Conservation (phyloP, 53 echinoderm and acorn worm genomes). For the Echinometra lucunter region DNA sequence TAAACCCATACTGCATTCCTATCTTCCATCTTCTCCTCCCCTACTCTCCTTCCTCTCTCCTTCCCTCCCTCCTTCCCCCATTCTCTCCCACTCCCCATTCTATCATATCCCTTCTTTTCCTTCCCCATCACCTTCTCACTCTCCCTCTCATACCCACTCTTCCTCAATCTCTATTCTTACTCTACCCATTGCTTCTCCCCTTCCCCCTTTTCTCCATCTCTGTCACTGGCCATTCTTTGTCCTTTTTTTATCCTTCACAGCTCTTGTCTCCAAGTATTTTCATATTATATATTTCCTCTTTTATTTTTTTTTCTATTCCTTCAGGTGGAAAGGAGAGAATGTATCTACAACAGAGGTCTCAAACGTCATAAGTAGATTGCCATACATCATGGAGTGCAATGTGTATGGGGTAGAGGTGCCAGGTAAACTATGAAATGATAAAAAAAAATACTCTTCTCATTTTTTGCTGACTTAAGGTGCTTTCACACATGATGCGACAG, state of each 20-base stretch:
- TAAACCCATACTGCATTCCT: too few species aligned
- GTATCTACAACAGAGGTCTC: conserved; percentile 86
- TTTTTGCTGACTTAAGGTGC: too few species aligned
- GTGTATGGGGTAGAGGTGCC: conserved; percentile 92
- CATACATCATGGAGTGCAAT: conserved; percentile 79
- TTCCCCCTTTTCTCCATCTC: too few species aligned
- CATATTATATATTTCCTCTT: background rate
- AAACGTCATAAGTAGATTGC: conserved; percentile 77
- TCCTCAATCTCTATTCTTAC: background rate
- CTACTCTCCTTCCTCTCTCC: background rate
- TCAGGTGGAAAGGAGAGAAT: conserved; percentile 88
- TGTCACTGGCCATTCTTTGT: too few species aligned
- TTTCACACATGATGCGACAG: too few species aligned
- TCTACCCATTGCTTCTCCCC: too few species aligned
- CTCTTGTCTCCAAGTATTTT: too few species aligned
- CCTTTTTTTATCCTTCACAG: too few species aligned
- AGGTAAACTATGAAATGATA: conserved; percentile 75
- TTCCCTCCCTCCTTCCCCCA: background rate
- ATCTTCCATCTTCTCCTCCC: background rate
- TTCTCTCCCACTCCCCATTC: too few species aligned
- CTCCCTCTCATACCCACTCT: background rate
- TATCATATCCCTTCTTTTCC: too few species aligned
- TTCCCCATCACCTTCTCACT: background rate
- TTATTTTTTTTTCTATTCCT: background rate
- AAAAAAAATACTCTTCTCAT: too few species aligned